Percentiles rank a stretch among this genome's conserved stretches.
These are phyloP conservation scores for Pseudopodoces humilis DNA, from an alignment of 2,113 vertebrate genomes.

Conservation along the genomic window DNA sequence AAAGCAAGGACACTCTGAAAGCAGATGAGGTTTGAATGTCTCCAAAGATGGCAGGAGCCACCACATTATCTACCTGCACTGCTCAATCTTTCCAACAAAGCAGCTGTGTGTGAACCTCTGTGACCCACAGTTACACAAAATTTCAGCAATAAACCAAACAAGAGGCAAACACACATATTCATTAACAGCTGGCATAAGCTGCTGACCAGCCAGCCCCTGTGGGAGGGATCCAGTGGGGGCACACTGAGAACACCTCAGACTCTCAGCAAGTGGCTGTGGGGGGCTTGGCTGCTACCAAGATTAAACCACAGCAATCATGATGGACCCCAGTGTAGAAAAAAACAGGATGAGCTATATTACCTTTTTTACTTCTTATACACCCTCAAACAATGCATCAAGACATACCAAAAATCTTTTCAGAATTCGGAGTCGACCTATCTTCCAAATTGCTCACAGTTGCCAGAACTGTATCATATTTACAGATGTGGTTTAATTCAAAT, in stretches of 20 bases:
- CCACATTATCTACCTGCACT: neutral
- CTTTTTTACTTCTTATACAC: neutral
- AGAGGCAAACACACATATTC: neutral
- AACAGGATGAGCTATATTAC: neutral
- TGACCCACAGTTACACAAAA: neutral
- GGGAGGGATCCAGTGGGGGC: neutral
- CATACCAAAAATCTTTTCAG: neutral
- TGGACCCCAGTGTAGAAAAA: neutral
- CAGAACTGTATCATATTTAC: neutral
- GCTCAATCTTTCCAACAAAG: neutral
- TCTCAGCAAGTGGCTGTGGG: neutral
- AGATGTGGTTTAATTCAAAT: neutral
- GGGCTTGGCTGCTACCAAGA: neutral
- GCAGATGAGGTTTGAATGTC: neutral
- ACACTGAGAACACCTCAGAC: neutral
- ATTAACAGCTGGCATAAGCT: neutral
- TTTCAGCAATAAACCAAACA: neutral
- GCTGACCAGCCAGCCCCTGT: neutral
- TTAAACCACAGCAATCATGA: neutral
- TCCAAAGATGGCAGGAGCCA: neutral
- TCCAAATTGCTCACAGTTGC: neutral
- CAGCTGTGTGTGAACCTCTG: neutral
- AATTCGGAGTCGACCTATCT: neutral
- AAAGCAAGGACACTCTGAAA: neutral
- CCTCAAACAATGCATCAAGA: neutral